Conservation (phyloP, 1,140 invertebrate genomes). For the Bacillus rossius region DNA sequence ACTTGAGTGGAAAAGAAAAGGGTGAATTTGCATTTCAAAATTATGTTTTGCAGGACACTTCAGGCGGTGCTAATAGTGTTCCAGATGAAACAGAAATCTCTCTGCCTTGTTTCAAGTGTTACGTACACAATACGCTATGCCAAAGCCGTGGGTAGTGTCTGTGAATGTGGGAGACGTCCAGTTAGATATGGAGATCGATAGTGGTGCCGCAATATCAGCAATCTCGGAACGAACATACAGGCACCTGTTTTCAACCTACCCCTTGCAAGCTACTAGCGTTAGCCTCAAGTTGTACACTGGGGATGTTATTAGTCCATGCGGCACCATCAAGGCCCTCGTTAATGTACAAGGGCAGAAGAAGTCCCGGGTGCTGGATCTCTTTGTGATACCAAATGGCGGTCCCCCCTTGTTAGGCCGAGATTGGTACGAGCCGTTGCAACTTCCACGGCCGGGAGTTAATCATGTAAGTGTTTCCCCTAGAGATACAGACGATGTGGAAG, state of each 20-base stretch:
- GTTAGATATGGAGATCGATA: neutral
- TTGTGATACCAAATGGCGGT: conserved; percentile 1
- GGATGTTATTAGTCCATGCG: neutral
- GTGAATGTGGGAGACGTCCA: neutral
- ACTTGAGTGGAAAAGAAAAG: too few relatives aligned
- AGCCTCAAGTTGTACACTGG: neutral
- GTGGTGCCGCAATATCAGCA: neutral
- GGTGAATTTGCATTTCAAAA: too few relatives aligned
- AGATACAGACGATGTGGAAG: neutral
- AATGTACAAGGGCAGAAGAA: neutral
- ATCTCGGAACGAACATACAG: neutral
- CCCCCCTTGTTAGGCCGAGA: neutral
- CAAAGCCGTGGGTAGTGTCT: conserved; percentile 1
- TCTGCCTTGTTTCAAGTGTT: too few relatives aligned
- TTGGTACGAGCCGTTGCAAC: neutral
- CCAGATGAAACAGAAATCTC: too few relatives aligned
- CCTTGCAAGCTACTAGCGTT: neutral
- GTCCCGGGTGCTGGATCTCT: neutral
- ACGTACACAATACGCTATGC: too few relatives aligned
- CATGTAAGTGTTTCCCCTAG: neutral
- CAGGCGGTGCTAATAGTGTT: too few relatives aligned
- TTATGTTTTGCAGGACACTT: too few relatives aligned
- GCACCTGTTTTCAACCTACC: neutral
- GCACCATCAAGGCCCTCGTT: neutral
- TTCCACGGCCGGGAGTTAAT: neutral